These are phyloP conservation scores for Drosophila equinoxialis DNA, from an alignment of 1,140 invertebrate genomes.

Conservation along the genomic window DNA sequence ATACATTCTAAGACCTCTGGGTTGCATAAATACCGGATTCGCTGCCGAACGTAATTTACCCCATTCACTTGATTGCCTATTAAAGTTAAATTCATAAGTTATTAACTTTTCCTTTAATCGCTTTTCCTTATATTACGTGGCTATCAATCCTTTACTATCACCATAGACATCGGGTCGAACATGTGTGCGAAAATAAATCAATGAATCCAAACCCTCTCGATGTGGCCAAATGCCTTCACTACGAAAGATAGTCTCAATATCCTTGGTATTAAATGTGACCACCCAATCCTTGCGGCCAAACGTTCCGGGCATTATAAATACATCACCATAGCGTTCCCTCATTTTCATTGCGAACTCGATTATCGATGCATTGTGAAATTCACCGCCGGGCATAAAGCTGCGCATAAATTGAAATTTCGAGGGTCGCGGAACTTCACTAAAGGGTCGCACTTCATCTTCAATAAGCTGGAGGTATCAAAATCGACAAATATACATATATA, in stretches of 20 bases:
- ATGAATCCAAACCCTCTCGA: conserved; percentile 55
- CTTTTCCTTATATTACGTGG: conserved; percentile 34
- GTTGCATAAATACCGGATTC: conserved; percentile 74
- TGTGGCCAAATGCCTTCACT: conserved; percentile 75
- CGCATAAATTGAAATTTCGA: conserved; percentile 49
- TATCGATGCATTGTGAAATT: conserved; percentile 49
- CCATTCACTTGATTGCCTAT: conserved; percentile 57
- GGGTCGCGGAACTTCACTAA: conserved; percentile 45
- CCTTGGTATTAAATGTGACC: conserved; percentile 53
- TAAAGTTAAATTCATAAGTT: not conserved
- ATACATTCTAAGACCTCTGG: conserved; percentile 53
- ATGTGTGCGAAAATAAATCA: conserved; percentile 55
- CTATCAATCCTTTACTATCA: conserved; percentile 40
- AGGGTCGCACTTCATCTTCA: conserved; percentile 25
- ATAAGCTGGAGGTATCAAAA: not conserved
- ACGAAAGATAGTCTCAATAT: conserved; percentile 67
- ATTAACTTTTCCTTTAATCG: not conserved
- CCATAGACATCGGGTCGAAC: conserved; percentile 45
- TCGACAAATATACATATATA: not conserved
- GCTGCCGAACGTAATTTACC: conserved; percentile 51
- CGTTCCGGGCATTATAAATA: conserved; percentile 60
- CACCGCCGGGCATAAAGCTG: conserved; percentile 58
- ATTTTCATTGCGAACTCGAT: conserved; percentile 38
- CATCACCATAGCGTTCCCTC: conserved; percentile 59
- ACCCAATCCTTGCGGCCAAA: conserved; percentile 65